A percentile compares a stretch with the other conserved stretches of the same genome.
These are phyloP conservation scores for Battus philenor DNA, from an alignment of 1,140 invertebrate genomes.

Conservation along the genomic window DNA sequence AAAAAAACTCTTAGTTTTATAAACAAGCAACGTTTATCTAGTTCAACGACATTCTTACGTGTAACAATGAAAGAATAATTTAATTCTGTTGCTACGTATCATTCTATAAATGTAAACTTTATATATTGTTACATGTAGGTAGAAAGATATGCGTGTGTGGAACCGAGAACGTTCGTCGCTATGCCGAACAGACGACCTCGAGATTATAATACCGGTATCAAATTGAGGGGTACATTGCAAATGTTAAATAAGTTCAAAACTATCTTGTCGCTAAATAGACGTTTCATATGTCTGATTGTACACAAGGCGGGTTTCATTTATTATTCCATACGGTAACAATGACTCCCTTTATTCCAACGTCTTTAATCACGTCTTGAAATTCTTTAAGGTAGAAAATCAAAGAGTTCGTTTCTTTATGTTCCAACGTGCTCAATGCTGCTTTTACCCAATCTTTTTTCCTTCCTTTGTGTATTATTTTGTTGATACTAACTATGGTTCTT, in stretches of 20 bases:
- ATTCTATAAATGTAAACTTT: constrained; percentile 1
- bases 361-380: too few relatives aligned
- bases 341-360: too few relatives aligned
- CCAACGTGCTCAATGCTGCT: too few relatives aligned
- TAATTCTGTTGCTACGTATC: constrained; percentile 1
- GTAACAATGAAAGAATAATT: constrained; percentile 5
- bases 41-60: background rate
- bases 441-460: too few relatives aligned
- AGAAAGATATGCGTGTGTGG: background rate
- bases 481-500: too few relatives aligned
- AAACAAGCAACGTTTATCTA: too few relatives aligned
- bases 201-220: constrained; percentile 14
- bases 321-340: too few relatives aligned
- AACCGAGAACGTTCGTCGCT: constrained; percentile 12
- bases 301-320: too few relatives aligned
- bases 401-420: too few relatives aligned
- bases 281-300: constrained; percentile 3
- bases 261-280: constrained; percentile 1
- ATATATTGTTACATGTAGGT: background rate
- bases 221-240: constrained; percentile 12
- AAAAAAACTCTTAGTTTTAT: too few relatives aligned
- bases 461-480: too few relatives aligned
- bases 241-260: constrained; percentile 14
- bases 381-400: too few relatives aligned
- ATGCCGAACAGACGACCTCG: constrained; percentile 7